Evolutionary conservation across 1,140 invertebrate species (phyloP).

Genomic region (Drosophila kohkoa): DNA sequence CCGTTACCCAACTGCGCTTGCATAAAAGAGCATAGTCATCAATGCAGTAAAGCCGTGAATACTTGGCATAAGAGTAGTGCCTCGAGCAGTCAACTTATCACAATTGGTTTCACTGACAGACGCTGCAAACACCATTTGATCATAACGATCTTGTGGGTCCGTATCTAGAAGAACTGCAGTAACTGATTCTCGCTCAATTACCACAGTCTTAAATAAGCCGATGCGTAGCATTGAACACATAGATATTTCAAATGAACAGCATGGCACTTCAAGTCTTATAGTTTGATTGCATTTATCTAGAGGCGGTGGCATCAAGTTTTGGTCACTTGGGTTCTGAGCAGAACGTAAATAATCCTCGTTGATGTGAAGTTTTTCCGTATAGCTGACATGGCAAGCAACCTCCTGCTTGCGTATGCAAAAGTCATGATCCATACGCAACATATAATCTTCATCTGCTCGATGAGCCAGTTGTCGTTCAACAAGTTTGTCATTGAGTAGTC

Average conservation of each 20-base stretch:
- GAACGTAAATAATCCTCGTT: conserved; percentile 40
- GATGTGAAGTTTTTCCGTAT: conserved; percentile 44
- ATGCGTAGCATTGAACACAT: conserved; percentile 87
- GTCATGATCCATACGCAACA: conserved; percentile 87
- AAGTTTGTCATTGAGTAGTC: conserved; percentile 87
- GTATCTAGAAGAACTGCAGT: conserved; percentile 91
- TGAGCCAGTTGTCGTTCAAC: conserved; percentile 88
- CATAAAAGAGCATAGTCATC: conserved; percentile 91
- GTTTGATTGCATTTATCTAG: conserved; percentile 53
- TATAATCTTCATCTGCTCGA: conserved; percentile 89
- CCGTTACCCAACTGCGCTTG: conserved; percentile 81
- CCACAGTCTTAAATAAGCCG: conserved; percentile 86
- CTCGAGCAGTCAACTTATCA: conserved; percentile 86
- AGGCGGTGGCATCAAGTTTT: conserved; percentile 81
- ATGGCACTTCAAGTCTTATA: conserved; percentile 84
- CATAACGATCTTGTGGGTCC: too few relatives aligned
- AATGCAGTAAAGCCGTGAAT: conserved; percentile 84
- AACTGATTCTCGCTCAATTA: conserved; percentile 89
- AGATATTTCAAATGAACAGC: conserved; percentile 91
- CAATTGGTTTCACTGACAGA: conserved; percentile 80
- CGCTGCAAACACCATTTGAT: too few relatives aligned
- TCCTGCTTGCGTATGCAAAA: too few relatives aligned
- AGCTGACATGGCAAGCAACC: not conserved
- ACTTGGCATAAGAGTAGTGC: too few relatives aligned
- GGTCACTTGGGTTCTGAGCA: conserved; percentile 50